Evolutionary conservation across 2,888 invertebrate species (phyloP).

Genomic region (Megastigmus dorsalis): DNA sequence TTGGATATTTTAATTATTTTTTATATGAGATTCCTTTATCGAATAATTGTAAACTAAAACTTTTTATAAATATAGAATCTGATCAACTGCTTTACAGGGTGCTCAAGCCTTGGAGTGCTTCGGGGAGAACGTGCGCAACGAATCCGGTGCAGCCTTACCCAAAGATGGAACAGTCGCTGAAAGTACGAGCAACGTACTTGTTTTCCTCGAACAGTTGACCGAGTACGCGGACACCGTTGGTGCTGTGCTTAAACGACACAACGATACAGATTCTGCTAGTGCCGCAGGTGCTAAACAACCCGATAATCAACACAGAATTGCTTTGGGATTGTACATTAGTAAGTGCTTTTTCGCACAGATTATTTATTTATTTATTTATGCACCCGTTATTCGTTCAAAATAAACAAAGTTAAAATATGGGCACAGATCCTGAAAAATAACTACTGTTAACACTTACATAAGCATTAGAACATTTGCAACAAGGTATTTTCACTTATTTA

Average conservation of each 20-base stretch:
- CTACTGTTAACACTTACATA: too few species aligned
- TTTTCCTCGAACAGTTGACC: slow-evolving; percentile 91
- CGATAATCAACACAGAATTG: slow-evolving; percentile 79
- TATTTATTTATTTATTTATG: too few species aligned
- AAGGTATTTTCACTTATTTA: too few species aligned
- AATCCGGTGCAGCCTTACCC: slow-evolving; percentile 88
- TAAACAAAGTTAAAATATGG: too few species aligned
- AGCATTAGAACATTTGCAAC: too few species aligned
- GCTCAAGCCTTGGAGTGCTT: slow-evolving; percentile 94
- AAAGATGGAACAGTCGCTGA: slow-evolving; percentile 99
- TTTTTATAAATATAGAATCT: too few species aligned
- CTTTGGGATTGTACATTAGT: slow-evolving; percentile 90
- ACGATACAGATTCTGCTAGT: slow-evolving; percentile 76
- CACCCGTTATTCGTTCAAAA: too few species aligned
- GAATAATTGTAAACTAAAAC: too few species aligned
- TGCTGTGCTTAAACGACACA: slow-evolving; percentile 76
- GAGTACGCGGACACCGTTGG: slow-evolving; percentile 87
- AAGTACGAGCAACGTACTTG: slow-evolving; percentile 93
- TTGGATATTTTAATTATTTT: too few species aligned
- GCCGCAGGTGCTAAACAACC: slow-evolving; percentile 76
- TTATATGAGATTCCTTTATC: too few species aligned
- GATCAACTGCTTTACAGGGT: too few species aligned
- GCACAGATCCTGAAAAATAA: too few species aligned
- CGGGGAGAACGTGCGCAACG: slow-evolving; percentile 88
- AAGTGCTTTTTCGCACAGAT: slow-evolving; percentile 73